Base-by-base conservation (phyloP, 2,888 invertebrate genomes). In the Anodontia alba region DNA sequence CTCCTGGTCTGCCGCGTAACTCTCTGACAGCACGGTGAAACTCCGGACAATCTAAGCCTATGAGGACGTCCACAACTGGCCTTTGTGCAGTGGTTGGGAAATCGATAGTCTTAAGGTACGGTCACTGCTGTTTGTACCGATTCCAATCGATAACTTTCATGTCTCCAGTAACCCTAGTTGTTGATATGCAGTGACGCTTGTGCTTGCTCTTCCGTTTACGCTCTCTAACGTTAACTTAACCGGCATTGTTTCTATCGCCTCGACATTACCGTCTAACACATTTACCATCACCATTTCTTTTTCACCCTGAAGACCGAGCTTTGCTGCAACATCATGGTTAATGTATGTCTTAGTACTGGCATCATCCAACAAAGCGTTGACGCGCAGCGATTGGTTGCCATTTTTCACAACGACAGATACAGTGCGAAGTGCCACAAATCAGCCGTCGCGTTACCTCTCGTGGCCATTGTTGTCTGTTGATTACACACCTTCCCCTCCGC, bases 361-460 rank as follows among this genome's bases (percentile, higher is more conserved):
- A 85, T 87, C 87, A 75, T 80, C 84, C 26, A 87, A 54, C 38
- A 84, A 26, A 12, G 87, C 84, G 62, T 87, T 87, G 3, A 82
- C 62, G 46, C 75, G 67, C 1, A 82, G 0, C 17, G 42, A 66
- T 26, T 66, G 54, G 20, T 69, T 26, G 8, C 71, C 76, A 29
- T 72, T 68, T 43, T 42, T 71, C 29, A 81, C 3, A 10, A 79
- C 70, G 17, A 84, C 73, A 29, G 84, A 79, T n/a, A 84, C 74
- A 10, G 76, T 84, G 68, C 76, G 26, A 17, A 81, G 33, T 12
- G 73, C 68, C 0, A 73, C 66, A 70, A n/a, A 78, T n/a, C n/a
- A 8, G 69, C n/a, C 46, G 12, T 31, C 49, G 17, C n/a, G 29
- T 23, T 12, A 26, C 12, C 23, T 2, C 23, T 12, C 17, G 51